Evolutionary conservation across 2,113 vertebrate genomes (phyloP).

Genomic region (Bettongia penicillata): DNA sequence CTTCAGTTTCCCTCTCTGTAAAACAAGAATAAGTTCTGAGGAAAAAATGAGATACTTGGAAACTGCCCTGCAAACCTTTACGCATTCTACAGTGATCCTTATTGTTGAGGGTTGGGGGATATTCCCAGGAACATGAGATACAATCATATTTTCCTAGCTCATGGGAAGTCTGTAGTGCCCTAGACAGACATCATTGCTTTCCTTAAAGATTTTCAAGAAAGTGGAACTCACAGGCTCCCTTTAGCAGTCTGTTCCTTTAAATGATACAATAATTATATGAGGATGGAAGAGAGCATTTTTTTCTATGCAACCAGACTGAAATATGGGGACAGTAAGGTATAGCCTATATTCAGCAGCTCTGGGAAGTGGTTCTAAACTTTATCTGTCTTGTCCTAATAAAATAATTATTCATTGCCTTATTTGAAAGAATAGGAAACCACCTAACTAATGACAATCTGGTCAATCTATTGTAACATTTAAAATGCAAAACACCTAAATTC

Average conservation of each 20-base stretch:
- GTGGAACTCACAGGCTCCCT: conserved; percentile 33
- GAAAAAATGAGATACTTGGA: neutral
- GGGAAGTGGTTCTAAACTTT: conserved; percentile 15
- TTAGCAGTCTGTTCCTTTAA: conserved; percentile 47
- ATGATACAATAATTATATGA: conserved; percentile 59
- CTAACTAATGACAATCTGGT: conserved; percentile 73
- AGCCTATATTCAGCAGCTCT: conserved; percentile 53
- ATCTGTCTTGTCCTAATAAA: conserved; percentile 18
- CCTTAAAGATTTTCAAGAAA: conserved; percentile 25
- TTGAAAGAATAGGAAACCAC: conserved; percentile 64
- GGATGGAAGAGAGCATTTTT: conserved; percentile 63
- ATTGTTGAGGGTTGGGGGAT: neutral
- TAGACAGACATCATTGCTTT: conserved; percentile 42
- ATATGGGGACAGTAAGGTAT: conserved; percentile 60
- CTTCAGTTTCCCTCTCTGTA: neutral
- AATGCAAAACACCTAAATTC: conserved; percentile 59
- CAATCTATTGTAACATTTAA: conserved; percentile 67
- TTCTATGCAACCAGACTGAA: conserved; percentile 52
- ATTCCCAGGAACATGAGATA: neutral
- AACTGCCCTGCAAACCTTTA: neutral
- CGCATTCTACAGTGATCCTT: neutral
- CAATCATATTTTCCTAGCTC: conserved; percentile 41
- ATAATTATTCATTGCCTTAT: conserved; percentile 24
- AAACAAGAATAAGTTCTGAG: neutral
- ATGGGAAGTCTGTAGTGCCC: conserved; percentile 15